phyloP scores from a whole-genome alignment of 1,140 invertebrate species.

The Drosophila kanapiae region DNA sequence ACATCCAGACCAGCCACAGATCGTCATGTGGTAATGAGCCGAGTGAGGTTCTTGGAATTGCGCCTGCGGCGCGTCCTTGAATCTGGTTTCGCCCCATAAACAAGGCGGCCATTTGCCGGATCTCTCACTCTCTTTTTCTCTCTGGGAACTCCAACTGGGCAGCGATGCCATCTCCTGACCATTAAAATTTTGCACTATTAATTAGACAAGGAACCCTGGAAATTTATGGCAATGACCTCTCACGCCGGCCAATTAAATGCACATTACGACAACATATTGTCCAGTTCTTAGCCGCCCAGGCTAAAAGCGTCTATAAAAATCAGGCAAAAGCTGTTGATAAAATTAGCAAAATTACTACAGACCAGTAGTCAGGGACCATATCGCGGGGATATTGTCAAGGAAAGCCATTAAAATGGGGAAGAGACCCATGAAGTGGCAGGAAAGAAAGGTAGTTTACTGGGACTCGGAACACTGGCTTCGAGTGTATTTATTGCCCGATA shows the following conservation, averaged over 20 bases:
- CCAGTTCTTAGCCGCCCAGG: slow-evolving; percentile 10
- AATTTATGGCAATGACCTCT: slow-evolving; percentile 67
- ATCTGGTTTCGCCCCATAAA: slow-evolving; percentile 71
- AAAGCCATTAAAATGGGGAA: neutral
- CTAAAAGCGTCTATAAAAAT: slow-evolving; percentile 73
- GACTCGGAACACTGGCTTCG: neutral
- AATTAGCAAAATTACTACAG: slow-evolving; percentile 58
- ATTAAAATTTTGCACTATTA: slow-evolving; percentile 74
- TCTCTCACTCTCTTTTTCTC: slow-evolving; percentile 18
- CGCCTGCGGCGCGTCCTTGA: slow-evolving; percentile 71
- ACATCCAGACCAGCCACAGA: neutral
- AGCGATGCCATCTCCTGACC: slow-evolving; percentile 30
- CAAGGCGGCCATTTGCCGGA: slow-evolving; percentile 55
- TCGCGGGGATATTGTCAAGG: neutral
- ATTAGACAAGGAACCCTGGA: slow-evolving; percentile 58
- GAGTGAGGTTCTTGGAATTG: slow-evolving; percentile 67
- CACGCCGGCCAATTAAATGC: slow-evolving; percentile 57
- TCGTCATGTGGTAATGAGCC: slow-evolving; percentile 60
- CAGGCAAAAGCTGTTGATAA: slow-evolving; percentile 61
- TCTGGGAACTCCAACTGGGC: slow-evolving; percentile 8
- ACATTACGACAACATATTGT: slow-evolving; percentile 62
- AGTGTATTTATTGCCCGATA: neutral
- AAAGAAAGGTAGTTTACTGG: neutral
- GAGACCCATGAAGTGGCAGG: neutral
- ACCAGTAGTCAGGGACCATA: slow-evolving; percentile 39